phyloP scores from a whole-genome alignment of 2,888 invertebrate species.

The Eupithecia pulchellata region DNA sequence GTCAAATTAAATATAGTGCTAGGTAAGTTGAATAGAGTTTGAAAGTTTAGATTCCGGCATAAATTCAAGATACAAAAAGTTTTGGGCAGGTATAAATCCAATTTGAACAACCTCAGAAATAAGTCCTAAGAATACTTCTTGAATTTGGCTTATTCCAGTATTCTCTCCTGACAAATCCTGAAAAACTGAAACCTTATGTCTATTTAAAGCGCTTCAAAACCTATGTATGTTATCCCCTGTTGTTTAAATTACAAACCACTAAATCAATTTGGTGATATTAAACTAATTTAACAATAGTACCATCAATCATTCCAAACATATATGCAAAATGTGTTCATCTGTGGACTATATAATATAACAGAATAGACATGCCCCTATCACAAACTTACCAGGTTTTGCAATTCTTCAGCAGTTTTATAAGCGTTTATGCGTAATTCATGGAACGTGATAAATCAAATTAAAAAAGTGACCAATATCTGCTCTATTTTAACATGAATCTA shows the following conservation, averaged over 20 bases:
- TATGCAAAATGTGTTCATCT: constrained; percentile 76
- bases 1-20: not conserved
- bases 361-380: not conserved
- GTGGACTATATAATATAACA: constrained; percentile 7
- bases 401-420: not conserved
- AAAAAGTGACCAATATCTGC: not conserved
- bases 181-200: too few relatives aligned
- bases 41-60: not conserved
- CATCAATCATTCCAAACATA: constrained; percentile 43
- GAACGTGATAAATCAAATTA: not conserved
- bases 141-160: too few relatives aligned
- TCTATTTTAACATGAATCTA: not conserved
- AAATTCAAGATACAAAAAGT: not conserved
- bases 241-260: not conserved
- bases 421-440: not conserved
- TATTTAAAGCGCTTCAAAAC: not conserved
- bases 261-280: constrained; percentile 10
- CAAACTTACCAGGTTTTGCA: not conserved
- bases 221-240: not conserved
- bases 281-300: constrained; percentile 26
- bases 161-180: too few relatives aligned
- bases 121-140: too few relatives aligned
- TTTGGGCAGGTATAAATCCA: not conserved
- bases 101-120: too few relatives aligned
- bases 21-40: too few relatives aligned